These are phyloP conservation scores for Stegodyphus dumicola DNA, from an alignment of 1,140 invertebrate genomes.

Conservation along the genomic window DNA sequence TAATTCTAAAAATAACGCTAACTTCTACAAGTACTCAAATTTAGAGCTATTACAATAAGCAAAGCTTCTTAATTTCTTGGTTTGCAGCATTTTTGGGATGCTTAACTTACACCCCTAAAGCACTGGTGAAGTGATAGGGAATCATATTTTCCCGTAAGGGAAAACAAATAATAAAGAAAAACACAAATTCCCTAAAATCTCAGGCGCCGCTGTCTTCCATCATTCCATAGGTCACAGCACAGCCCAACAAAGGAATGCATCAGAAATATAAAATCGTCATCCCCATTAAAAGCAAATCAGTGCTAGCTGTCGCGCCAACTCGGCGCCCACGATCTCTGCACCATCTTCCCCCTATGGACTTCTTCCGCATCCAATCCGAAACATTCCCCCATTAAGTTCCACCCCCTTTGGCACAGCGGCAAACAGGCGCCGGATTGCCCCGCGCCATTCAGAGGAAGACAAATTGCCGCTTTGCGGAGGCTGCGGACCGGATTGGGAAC, in stretches of 20 bases:
- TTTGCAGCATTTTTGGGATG: no score
- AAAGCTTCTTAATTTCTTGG: no score
- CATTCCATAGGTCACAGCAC: neutral
- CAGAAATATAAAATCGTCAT: conserved; percentile 8
- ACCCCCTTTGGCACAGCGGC: neutral
- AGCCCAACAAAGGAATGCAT: neutral
- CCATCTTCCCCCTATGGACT: neutral
- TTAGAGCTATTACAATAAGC: no score
- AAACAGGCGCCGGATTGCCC: conserved; percentile 7
- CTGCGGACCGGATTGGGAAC: neutral
- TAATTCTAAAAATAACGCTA: no score
- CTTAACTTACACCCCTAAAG: no score
- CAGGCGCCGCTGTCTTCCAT: conserved; percentile 4
- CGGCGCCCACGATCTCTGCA: neutral
- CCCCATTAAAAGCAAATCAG: conserved; percentile 40
- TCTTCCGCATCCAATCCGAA: neutral
- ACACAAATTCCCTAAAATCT: neutral
- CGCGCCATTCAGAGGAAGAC: conserved; percentile 2
- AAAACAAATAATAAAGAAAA: neutral
- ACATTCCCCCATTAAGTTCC: neutral
- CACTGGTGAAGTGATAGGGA: no score
- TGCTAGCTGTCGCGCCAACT: conserved; percentile 4
- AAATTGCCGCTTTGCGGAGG: conserved; percentile 10
- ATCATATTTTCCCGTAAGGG: no score
- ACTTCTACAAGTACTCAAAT: no score